phyloP scores from a whole-genome alignment of 2,888 invertebrate genomes.

The Nemotelus nigrinus region DNA sequence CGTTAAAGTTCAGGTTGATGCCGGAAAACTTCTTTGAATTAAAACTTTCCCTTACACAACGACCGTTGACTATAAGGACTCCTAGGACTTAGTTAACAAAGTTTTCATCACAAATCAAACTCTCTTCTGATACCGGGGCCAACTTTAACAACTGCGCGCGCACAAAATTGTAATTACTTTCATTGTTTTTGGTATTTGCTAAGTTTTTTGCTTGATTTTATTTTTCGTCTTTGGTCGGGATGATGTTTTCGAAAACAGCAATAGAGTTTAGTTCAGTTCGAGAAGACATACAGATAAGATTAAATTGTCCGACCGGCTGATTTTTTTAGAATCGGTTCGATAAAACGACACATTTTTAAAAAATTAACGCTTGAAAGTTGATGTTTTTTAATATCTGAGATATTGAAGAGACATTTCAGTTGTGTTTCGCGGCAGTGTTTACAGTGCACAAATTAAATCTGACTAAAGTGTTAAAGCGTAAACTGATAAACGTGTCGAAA shows the following conservation, averaged over 20 bases:
- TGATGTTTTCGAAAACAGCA: neutral
- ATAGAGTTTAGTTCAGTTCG: slow-evolving; percentile 6
- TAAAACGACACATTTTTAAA: too few species aligned
- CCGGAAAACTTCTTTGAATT: slow-evolving; percentile 41
- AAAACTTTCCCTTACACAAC: slow-evolving; percentile 28
- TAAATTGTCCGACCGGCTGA: too few species aligned
- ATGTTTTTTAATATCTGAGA: too few species aligned
- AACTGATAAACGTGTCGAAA: too few species aligned
- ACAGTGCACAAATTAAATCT: too few species aligned
- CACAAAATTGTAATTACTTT: slow-evolving; percentile 43
- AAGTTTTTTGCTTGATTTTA: slow-evolving; percentile 24
- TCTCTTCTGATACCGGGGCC: slow-evolving; percentile 8
- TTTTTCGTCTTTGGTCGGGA: slow-evolving; percentile 21
- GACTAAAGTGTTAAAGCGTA: too few species aligned
- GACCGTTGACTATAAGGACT: slow-evolving; percentile 2
- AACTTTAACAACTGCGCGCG: slow-evolving; percentile 45
- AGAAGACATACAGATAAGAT: neutral
- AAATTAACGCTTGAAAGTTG: too few species aligned
- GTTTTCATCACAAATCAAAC: slow-evolving; percentile 44
- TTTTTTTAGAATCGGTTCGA: too few species aligned
- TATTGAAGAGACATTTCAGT: too few species aligned
- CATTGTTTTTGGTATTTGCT: slow-evolving; percentile 36
- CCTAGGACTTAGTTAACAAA: slow-evolving; percentile 26
- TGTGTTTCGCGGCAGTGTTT: too few species aligned
- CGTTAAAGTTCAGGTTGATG: slow-evolving; percentile 12